Base-by-base conservation (phyloP, 2,888 invertebrate genomes). In the Lymantria monacha region DNA sequence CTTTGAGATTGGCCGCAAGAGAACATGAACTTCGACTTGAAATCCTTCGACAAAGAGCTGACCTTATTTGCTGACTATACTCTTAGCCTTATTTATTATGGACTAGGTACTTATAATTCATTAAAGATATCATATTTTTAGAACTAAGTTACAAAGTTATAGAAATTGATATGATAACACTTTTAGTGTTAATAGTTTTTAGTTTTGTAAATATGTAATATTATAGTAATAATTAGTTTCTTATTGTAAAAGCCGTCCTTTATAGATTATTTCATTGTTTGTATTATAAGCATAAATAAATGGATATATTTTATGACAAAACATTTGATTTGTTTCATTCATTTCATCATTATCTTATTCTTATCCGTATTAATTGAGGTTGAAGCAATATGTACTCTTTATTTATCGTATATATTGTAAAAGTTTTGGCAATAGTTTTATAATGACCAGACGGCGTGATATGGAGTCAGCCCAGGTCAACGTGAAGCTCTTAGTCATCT, bases 21-120 rank as follows among this genome's bases (percentile, higher is more conserved):
- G 97, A 98, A 76, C 97, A 97, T 82, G 97, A 97, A 81, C 86
- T 97, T 43, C 93, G 96, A 79, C 89, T 97, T 68, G 97, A 97
- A 82, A 92, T 96, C 90, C 83, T 97, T 61, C 92, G 97, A 46
- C 96, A 96, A 72, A 95, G 95, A 76, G 85, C 90, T 30, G 88
- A 90, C 69, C 69, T 90, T 59, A 90, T 91, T 59, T 91, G 89
- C 75, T 87, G 67, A 83, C 61, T 54, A 11, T 48, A 38, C 22
- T 22, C 2, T 11, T 44, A 12, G 3, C 30, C 0, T 10, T 22
- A 22, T 15, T 15, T 46, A 15, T 15, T 38, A 30, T 40, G 41
- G 31, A 22, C n/a, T 43, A 12, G 12, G 11, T 30, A 10, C 3
- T n/a, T 33, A 8, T 33, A 33, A 13, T 10, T 8, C 14, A 13